Evolutionary conservation across 2,113 vertebrate species (phyloP), one percentile per base, ranked within the genome.

Genomic region (Rattus rattus): DNA sequence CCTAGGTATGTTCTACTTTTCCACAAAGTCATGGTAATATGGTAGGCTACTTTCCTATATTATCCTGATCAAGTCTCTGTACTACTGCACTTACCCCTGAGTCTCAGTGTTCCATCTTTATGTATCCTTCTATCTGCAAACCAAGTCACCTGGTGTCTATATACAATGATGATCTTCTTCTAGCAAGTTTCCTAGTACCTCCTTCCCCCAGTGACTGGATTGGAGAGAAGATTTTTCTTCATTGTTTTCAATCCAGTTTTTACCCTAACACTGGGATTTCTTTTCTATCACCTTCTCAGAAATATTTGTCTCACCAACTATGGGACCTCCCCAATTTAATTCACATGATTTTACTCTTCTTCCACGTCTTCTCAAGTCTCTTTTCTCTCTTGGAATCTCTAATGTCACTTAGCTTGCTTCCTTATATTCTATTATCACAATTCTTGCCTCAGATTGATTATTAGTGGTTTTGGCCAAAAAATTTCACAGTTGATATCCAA

Each of bases 1-100:
- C 6, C 1, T 83, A 5, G 6, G 11, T 39, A 14, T 79, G 28
- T 52, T 52, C 7, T 52, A 79, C 28, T 79, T 52, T 79, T 52
- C 28, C 30, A 9, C 20, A 77, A 79, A 52, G 28, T 79, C 28
- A 79, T 79, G 47, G 7, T 17, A 8, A 3, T 79, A 52, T 52
- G 7, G 13, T 7, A 79, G 47, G 0, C 28, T 79, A 52, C 28
- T 3, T 52, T 28, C 2, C 0, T 33, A 52, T 14, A 30, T 3
- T 0, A 4, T n/a, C 4, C n/a, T 59, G 80, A 14, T 7, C 0
- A 0, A 26, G 10, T 81, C 36, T n/a, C 52, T 59, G 11, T 39
- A 22, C 20, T 59, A 26, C 5, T 59, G 36, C 36, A 39, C 4
- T 47, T 16, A 77, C 19, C 54, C 1, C 7, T 20, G 5, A 8